These are phyloP conservation scores for Megaleporinus macrocephalus DNA, from an alignment of 2,113 vertebrate genomes.

Conservation along the genomic window DNA sequence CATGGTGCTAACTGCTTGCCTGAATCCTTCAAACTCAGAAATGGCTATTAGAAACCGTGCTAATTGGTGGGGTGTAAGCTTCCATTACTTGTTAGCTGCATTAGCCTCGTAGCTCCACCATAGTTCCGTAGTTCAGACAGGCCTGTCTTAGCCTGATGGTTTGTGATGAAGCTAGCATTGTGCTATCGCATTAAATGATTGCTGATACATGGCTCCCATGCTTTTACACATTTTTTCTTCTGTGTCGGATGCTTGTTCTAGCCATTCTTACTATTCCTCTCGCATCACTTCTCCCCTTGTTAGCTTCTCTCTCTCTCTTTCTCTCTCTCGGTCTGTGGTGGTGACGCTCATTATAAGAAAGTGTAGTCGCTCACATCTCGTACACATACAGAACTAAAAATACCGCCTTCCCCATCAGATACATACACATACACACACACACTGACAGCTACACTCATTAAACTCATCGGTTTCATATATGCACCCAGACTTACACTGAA, in stretches of 20 bases:
- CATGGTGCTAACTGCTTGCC: no score
- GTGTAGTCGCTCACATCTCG: constrained; percentile 55
- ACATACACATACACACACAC: neutral
- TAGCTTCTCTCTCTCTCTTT: constrained; percentile 48
- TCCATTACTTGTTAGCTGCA: no score
- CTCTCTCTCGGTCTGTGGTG: constrained; percentile 45
- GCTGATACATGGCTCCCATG: no score
- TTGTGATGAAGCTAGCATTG: no score
- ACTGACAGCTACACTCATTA: neutral
- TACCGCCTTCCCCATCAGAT: constrained; percentile 64
- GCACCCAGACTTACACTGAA: constrained; percentile 10
- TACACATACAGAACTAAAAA: constrained; percentile 65
- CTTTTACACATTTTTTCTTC: neutral
- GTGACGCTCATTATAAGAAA: constrained; percentile 68
- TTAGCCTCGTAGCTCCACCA: no score
- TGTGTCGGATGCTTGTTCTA: no score
- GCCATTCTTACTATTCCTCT: constrained; percentile 33
- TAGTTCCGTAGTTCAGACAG: no score
- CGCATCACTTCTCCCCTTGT: constrained; percentile 47
- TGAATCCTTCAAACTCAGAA: no score
- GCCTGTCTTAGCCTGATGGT: no score
- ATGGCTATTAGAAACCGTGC: no score
- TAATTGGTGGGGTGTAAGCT: no score
- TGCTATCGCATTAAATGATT: no score
- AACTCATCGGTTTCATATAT: neutral